These are phyloP conservation scores for Cairina moschata DNA, from an alignment of 2,113 vertebrate species.

Conservation along the genomic window DNA sequence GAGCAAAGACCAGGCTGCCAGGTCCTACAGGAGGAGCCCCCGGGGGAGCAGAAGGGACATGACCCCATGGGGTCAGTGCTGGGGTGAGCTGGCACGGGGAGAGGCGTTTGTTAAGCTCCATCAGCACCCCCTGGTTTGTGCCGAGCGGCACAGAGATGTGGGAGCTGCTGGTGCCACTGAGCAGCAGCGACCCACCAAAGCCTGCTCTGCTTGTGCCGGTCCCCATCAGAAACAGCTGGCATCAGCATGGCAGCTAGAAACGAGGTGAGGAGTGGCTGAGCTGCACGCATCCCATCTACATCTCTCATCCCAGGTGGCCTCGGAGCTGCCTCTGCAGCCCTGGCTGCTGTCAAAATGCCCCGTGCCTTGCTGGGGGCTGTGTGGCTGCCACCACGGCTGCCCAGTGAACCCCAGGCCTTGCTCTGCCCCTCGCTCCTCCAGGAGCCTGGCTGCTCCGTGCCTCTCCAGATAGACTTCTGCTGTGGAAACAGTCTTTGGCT, in stretches of 20 bases:
- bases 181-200: not conserved
- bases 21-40: too few species aligned
- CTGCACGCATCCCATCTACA: not conserved
- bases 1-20: too few species aligned
- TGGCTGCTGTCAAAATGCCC: not conserved
- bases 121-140: too few species aligned
- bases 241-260: not conserved
- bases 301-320: not conserved
- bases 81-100: not conserved
- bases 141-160: accelerated
- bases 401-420: not conserved
- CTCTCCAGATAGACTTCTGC: not conserved
- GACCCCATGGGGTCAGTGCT: too few species aligned
- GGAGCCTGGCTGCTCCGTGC: not conserved
- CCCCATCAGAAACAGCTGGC: not conserved
- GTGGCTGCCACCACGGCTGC: accelerated
- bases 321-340: not conserved
- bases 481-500: not conserved
- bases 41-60: too few species aligned
- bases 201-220: not conserved
- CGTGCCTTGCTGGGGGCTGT: too few species aligned
- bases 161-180: not conserved
- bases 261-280: not conserved
- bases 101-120: not conserved
- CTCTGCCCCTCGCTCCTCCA: not conserved